A percentile compares a stretch with the other conserved stretches of the same genome.
phyloP scores from a whole-genome alignment of 2,113 vertebrate species.

The Eonycteris spelaea region DNA sequence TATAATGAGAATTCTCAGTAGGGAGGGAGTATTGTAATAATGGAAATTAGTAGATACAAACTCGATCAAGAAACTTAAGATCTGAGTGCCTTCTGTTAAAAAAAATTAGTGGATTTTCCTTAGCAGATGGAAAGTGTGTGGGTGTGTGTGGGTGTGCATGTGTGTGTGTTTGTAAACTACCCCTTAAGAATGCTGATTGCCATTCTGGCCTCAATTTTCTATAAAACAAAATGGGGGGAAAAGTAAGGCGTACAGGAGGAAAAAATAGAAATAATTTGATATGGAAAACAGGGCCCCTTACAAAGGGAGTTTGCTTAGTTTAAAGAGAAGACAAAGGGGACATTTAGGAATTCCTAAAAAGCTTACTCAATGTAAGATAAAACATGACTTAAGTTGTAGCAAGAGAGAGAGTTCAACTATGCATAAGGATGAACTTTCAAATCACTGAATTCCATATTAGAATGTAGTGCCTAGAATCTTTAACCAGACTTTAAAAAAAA shows the following conservation, averaged over 20 bases:
- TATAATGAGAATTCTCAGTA: conserved; percentile 11
- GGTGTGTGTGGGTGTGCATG: background rate
- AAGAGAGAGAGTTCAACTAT: background rate
- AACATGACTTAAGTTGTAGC: background rate
- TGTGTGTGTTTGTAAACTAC: background rate
- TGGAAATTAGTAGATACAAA: conserved; percentile 20
- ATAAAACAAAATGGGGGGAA: background rate
- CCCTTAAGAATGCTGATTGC: background rate
- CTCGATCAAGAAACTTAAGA: background rate
- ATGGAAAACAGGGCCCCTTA: background rate
- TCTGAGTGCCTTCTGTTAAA: background rate
- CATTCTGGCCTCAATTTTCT: background rate
- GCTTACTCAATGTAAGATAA: background rate
- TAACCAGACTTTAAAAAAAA: background rate
- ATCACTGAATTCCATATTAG: background rate
- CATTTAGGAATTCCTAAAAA: background rate
- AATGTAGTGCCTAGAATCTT: background rate
- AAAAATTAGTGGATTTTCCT: background rate
- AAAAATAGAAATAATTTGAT: background rate
- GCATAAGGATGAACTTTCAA: background rate
- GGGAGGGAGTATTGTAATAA: background rate
- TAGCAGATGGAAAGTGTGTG: background rate
- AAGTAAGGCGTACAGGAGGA: background rate
- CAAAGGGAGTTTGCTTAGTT: background rate
- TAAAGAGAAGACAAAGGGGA: background rate